Conservation (phyloP, 2,888 invertebrate genomes). For the Melieria crassipennis region DNA sequence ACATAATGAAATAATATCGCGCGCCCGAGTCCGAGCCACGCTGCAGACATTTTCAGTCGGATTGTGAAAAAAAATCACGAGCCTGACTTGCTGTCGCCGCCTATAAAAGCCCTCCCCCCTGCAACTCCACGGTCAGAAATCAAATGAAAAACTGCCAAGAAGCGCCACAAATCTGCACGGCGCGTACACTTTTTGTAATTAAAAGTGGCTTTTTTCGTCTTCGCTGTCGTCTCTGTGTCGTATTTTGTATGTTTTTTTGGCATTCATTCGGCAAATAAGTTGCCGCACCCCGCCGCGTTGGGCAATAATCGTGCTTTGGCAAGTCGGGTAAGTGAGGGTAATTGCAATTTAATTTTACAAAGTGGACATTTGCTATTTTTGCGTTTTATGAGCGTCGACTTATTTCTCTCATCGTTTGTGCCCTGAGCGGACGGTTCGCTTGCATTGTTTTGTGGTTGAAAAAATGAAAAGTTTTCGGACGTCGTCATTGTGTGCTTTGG, state of each 20-base stretch:
- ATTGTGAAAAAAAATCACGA: constrained; percentile 20
- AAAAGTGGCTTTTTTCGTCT: constrained; percentile 28
- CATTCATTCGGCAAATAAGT: too few relatives aligned
- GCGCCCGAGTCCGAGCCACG: constrained; percentile 28
- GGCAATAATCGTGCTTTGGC: constrained; percentile 10
- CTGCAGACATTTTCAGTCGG: not conserved
- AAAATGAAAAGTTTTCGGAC: constrained; percentile 28
- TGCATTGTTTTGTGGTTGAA: constrained; percentile 14
- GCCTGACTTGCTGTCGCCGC: too few relatives aligned
- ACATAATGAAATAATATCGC: constrained; percentile 45
- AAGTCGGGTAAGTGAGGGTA: constrained; percentile 44
- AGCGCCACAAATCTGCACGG: constrained; percentile 13
- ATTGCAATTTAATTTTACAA: constrained; percentile 51
- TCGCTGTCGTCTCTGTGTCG: not conserved
- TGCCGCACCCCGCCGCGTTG: too few relatives aligned
- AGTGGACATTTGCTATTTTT: constrained; percentile 47
- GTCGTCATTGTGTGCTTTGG: constrained; percentile 23
- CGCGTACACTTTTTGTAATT: constrained; percentile 34
- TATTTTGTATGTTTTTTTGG: too few relatives aligned
- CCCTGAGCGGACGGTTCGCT: not conserved
- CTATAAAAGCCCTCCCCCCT: constrained; percentile 35
- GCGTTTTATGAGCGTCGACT: constrained; percentile 34
- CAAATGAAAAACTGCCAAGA: constrained; percentile 14
- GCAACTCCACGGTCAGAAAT: not conserved
- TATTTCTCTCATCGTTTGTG: constrained; percentile 33